Percentiles rank a stretch among this genome's conserved stretches.
Evolutionary conservation across 2,888 invertebrate genomes (phyloP).

Genomic region (Yponomeuta cagnagella): DNA sequence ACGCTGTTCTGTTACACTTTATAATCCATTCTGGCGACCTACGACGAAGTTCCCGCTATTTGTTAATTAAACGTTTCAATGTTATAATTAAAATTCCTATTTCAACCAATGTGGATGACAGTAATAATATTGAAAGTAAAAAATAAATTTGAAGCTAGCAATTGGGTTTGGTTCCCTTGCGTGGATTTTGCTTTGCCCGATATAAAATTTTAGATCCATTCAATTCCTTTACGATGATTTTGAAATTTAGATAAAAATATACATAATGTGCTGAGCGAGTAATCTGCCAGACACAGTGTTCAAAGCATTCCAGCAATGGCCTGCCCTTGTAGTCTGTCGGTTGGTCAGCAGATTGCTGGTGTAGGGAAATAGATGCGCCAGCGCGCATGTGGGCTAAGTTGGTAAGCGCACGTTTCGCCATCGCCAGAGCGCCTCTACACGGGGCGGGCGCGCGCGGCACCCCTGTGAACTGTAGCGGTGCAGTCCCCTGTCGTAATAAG

Average conservation of each 20-base stretch:
- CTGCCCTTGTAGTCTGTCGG: too few species aligned
- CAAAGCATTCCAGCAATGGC: background rate
- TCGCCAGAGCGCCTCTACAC: background rate
- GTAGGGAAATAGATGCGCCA: background rate
- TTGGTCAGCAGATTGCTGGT: background rate
- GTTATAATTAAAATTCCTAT: background rate
- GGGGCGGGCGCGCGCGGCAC: background rate
- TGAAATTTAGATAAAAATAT: too few species aligned
- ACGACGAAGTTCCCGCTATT: background rate
- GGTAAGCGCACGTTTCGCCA: background rate
- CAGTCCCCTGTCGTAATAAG: too few species aligned
- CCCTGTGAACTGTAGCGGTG: too few species aligned
- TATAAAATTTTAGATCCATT: too few species aligned
- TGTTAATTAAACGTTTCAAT: background rate
- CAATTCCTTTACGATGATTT: too few species aligned
- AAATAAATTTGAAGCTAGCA: too few species aligned
- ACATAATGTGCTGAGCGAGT: too few species aligned
- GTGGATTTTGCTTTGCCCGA: too few species aligned
- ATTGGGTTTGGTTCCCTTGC: too few species aligned
- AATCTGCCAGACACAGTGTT: background rate
- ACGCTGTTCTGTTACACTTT: constrained; percentile 13
- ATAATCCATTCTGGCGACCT: background rate
- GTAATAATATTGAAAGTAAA: too few species aligned
- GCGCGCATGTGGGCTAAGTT: background rate
- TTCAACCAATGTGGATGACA: background rate